A percentile compares a stretch with the other conserved stretches of the same genome.
Evolutionary conservation across 2,888 invertebrate genomes (phyloP).

Genomic region (Teinopalpus imperialis): DNA sequence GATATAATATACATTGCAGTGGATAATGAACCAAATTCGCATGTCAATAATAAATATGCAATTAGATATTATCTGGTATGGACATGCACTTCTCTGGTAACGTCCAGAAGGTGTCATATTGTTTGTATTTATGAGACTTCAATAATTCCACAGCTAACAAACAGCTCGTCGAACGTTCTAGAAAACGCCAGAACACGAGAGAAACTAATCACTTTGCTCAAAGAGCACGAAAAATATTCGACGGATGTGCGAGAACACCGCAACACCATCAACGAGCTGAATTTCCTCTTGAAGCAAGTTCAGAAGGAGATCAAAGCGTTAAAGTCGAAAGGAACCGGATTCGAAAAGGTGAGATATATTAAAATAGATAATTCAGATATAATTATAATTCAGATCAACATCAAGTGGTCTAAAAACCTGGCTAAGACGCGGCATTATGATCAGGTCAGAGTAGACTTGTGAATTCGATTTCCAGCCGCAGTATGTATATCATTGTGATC

Average conservation of each 20-base stretch:
- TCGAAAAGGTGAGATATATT: constrained; percentile 42
- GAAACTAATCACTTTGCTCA: constrained; percentile 76
- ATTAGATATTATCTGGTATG: too few species aligned
- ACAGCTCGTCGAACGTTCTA: constrained; percentile 78
- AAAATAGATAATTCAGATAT: neutral
- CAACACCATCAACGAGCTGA: constrained; percentile 71
- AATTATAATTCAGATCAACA: neutral
- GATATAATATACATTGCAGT: too few species aligned
- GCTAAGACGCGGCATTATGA: too few species aligned
- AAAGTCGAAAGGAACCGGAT: constrained; percentile 57
- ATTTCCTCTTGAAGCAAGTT: constrained; percentile 79
- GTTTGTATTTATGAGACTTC: too few species aligned
- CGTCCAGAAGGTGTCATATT: too few species aligned
- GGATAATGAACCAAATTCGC: too few species aligned
- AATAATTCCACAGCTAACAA: constrained; percentile 58
- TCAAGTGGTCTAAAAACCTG: too few species aligned
- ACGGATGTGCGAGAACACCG: constrained; percentile 74
- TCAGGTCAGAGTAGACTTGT: too few species aligned
- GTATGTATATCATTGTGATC: too few species aligned
- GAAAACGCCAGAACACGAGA: constrained; percentile 77
- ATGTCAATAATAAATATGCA: too few species aligned
- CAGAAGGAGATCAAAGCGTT: constrained; percentile 71
- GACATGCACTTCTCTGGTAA: too few species aligned
- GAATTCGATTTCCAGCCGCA: too few species aligned
- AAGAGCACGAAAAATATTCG: constrained; percentile 78